Evolutionary conservation across 37 sponge, comb jelly and placozoan species (phyloP).

Genomic region (Crambe crambe): DNA sequence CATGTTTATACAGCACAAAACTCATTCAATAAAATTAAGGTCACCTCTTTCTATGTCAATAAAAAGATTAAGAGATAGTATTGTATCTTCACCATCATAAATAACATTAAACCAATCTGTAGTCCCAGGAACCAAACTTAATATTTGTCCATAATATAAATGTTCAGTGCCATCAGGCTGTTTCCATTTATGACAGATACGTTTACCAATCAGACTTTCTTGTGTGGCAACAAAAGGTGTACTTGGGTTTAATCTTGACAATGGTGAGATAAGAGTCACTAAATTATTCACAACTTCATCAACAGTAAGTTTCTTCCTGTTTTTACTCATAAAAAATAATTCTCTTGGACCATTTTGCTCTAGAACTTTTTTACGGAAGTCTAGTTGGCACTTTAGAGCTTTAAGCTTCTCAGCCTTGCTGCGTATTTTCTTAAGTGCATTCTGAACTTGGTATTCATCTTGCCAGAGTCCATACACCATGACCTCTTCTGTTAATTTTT

Average conservation of each 20-base stretch:
- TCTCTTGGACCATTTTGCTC: no score
- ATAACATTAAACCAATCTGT: constrained; percentile 33
- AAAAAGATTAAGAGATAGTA: constrained; percentile 12
- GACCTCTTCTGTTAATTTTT: neutral
- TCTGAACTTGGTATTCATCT: neutral
- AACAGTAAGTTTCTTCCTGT: no score
- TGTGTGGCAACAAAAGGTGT: no score
- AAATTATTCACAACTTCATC: no score
- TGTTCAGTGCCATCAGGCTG: neutral
- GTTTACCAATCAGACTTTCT: neutral
- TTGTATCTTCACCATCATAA: constrained; percentile 26
- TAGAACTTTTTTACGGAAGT: no score
- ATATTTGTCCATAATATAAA: constrained; percentile 7
- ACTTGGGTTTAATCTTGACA: neutral
- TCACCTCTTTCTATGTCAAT: constrained; percentile 1
- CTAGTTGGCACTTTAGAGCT: no score
- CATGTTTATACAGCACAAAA: no score
- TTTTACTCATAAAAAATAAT: no score
- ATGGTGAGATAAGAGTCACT: neutral
- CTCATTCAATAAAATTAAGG: neutral
- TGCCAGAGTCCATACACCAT: neutral
- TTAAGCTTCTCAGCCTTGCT: neutral
- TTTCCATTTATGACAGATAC: constrained; percentile 3
- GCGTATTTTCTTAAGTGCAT: neutral
- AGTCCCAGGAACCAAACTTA: constrained; percentile 19